A percentile compares a stretch with the other conserved stretches of the same genome.
Conservation (phyloP, 2,888 invertebrate genomes). For the Formica aserva region DNA sequence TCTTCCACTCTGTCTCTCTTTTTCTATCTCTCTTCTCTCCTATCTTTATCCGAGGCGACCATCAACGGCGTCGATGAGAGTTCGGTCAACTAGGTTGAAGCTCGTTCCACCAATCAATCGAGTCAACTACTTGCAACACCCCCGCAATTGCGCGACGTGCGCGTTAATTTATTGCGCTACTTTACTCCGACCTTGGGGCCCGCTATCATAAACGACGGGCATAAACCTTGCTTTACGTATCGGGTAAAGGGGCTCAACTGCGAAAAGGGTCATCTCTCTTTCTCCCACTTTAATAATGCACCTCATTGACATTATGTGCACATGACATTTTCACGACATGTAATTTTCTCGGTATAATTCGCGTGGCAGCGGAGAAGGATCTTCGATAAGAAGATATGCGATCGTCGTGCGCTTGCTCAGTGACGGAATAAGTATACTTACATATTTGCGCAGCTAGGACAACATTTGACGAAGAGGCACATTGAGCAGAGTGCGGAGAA, state of each 20-base stretch:
- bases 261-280: conserved; percentile 13
- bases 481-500: not conserved
- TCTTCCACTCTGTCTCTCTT: conserved; percentile 20
- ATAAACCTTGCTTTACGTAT: conserved; percentile 40
- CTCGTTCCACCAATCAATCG: conserved; percentile 79
- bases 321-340: conserved; percentile 34
- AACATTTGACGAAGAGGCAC: conserved; percentile 68
- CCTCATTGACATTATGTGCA: not conserved
- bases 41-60: conserved; percentile 40
- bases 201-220: conserved; percentile 22
- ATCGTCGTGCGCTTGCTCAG: conserved; percentile 19
- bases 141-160: conserved; percentile 73
- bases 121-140: conserved; percentile 79
- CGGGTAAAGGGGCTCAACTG: not conserved
- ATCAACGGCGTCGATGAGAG: conserved; percentile 59
- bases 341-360: conserved; percentile 25
- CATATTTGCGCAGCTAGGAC: conserved; percentile 82
- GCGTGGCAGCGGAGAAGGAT: not conserved
- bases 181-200: conserved; percentile 59
- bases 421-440: conserved; percentile 14
- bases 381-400: conserved; percentile 13
- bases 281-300: conserved; percentile 23
- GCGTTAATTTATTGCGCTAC: conserved; percentile 62
- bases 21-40: conserved; percentile 26
- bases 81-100: conserved; percentile 75